Evolutionary conservation across 23 tunicate species (phyloP).

Genomic region (Ascidia mentula): DNA sequence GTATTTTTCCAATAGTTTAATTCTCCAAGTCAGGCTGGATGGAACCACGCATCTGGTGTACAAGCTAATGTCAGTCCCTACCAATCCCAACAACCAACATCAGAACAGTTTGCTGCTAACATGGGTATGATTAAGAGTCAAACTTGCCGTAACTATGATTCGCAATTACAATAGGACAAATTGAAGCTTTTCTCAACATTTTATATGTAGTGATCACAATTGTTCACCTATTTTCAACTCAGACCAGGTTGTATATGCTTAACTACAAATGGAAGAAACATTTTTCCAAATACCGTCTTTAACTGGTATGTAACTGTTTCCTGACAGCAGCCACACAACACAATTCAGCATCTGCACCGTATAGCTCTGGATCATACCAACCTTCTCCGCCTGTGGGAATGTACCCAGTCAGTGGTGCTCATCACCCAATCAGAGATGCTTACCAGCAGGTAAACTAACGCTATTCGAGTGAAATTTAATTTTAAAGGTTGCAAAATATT

Average conservation of each 20-base stretch:
- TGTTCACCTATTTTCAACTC: too few species aligned
- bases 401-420: constrained; percentile 3
- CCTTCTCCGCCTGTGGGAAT: constrained; percentile 14
- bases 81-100: not conserved
- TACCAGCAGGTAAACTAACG: constrained; percentile 19
- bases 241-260: too few species aligned
- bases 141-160: too few species aligned
- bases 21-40: not conserved
- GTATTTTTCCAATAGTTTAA: not conserved
- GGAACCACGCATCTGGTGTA: constrained; percentile 10
- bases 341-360: not conserved
- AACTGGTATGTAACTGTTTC: too few species aligned
- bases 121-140: too few species aligned
- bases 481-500: too few species aligned
- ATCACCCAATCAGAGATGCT: constrained; percentile 17
- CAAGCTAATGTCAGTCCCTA: constrained; percentile 16
- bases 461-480: too few species aligned
- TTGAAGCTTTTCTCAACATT: too few species aligned
- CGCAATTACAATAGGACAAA: too few species aligned
- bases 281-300: too few species aligned
- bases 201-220: too few species aligned
- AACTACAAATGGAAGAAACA: too few species aligned
- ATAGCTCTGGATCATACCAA: constrained; percentile 12
- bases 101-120: not conserved
- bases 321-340: constrained; percentile 20